Base-by-base conservation (phyloP, 1,140 invertebrate genomes). In the Lordiphosa stackelbergi region DNA sequence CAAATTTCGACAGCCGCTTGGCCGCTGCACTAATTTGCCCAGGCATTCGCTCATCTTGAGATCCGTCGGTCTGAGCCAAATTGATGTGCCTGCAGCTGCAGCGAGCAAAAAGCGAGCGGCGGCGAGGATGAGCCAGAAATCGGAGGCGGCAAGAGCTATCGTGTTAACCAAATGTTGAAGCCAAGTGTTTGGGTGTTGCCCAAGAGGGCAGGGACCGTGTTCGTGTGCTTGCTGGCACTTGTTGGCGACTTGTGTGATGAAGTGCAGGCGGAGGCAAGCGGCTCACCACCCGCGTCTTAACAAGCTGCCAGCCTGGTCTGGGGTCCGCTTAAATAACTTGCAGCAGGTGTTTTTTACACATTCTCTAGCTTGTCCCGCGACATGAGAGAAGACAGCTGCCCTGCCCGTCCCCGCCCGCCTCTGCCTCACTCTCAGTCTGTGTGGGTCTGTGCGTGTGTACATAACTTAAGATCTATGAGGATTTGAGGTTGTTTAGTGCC, bases 311-410 rank as follows among this genome's bases (percentile, higher is more conserved):
- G 68, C 55, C 19, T 41, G 47, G 53, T 19, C 47, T 47, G 36
- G 66, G 42, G 55, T 41, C 56, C 69, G 72, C 56, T 73, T 77
- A 77, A 83, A 81, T 81, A 83, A 83, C 64, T 83, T 74, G 69
- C 77, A 83, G 77, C 77, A 83, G 77, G 77, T 83, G 77, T 81
- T 83, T 77, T 83, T 83, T 83, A 83, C 77, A 83, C 77, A 69
- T 81, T 81, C 65, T 57, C 66, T 68, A 65, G 64, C 68, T 56
- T 59, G 75, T 62, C 66, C 63, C 71, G 58, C 74, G 74, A 78
- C 73, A 63, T 69, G 64, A 78, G 72, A 59, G 65, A 66, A 70
- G 74, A 79, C 75, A 79, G 74, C 74, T 78, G 69, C 72, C 4
- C 35, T n/a, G 38, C 24, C 36, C 4, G 1, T 7, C 3, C 4